Evolutionary conservation across 2,797 vertebrate species (phyloP).

Genomic region (Pangasius larnaudii): DNA sequence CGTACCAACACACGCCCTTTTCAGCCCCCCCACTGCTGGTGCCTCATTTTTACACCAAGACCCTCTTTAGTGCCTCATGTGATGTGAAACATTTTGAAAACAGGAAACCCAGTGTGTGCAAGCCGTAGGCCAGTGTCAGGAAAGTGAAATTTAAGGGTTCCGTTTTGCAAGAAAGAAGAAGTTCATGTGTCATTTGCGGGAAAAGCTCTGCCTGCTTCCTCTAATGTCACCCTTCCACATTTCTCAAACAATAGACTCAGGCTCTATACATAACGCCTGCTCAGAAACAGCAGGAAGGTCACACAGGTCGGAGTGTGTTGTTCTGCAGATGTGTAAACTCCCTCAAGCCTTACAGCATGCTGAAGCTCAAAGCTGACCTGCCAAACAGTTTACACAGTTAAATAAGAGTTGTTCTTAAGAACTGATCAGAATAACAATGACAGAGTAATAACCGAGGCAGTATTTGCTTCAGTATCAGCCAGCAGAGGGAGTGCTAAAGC

Average conservation of each 20-base stretch:
- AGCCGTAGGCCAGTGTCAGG: constrained; percentile 52
- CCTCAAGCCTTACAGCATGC: neutral
- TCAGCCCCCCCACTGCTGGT: neutral
- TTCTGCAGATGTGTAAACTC: constrained; percentile 14
- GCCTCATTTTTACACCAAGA: neutral
- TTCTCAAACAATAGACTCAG: constrained; percentile 52
- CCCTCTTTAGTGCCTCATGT: constrained; percentile 24
- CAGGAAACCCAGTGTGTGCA: constrained; percentile 64
- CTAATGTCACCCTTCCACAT: constrained; percentile 38
- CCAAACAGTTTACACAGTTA: neutral
- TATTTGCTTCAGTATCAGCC: neutral
- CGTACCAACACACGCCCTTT: neutral
- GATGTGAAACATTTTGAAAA: constrained; percentile 57
- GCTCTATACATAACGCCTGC: constrained; percentile 12
- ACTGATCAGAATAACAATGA: neutral
- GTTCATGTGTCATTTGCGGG: constrained; percentile 61
- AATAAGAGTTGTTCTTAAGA: neutral
- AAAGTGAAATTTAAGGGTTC: constrained; percentile 66
- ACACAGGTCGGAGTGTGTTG: neutral
- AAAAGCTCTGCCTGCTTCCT: constrained; percentile 60
- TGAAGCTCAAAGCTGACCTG: neutral
- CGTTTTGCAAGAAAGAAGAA: constrained; percentile 73
- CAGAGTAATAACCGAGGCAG: no score
- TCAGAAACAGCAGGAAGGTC: constrained; percentile 41
- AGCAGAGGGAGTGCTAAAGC: constrained; percentile 30